phyloP scores from a whole-genome alignment of 2,888 invertebrate genomes.

The Tromatobia lineatoria region DNA sequence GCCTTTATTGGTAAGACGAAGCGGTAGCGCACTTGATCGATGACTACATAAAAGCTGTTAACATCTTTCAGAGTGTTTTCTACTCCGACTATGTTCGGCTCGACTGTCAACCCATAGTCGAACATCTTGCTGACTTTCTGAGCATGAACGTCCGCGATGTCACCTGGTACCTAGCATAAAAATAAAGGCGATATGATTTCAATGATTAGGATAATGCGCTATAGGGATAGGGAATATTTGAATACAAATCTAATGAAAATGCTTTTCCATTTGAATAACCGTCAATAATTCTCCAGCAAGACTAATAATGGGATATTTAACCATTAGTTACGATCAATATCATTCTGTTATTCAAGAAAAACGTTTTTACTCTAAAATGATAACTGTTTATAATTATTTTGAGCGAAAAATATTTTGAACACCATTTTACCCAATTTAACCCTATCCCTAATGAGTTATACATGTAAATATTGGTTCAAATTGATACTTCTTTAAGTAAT shows the following conservation, averaged over 20 bases:
- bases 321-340: too few species aligned
- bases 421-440: too few species aligned
- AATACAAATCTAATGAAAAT: too few species aligned
- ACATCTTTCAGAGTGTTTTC: slow-evolving; percentile 44
- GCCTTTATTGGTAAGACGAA: slow-evolving; percentile 57
- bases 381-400: too few species aligned
- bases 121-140: slow-evolving; percentile 39
- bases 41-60: slow-evolving; percentile 43
- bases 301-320: too few species aligned
- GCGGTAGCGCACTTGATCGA: slow-evolving; percentile 42
- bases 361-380: too few species aligned
- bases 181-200: background rate
- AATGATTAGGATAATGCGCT: too few species aligned
- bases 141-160: slow-evolving; percentile 15
- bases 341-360: too few species aligned
- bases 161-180: slow-evolving; percentile 18
- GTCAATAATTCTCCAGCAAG: too few species aligned
- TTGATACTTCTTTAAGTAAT: background rate
- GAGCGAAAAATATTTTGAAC: background rate
- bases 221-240: too few species aligned
- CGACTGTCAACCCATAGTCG: slow-evolving; percentile 46
- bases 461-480: background rate
- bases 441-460: background rate
- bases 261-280: too few species aligned
- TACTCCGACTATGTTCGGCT: slow-evolving; percentile 60